phyloP scores from a whole-genome alignment of 2,113 vertebrate species.

The Calonectris borealis region DNA sequence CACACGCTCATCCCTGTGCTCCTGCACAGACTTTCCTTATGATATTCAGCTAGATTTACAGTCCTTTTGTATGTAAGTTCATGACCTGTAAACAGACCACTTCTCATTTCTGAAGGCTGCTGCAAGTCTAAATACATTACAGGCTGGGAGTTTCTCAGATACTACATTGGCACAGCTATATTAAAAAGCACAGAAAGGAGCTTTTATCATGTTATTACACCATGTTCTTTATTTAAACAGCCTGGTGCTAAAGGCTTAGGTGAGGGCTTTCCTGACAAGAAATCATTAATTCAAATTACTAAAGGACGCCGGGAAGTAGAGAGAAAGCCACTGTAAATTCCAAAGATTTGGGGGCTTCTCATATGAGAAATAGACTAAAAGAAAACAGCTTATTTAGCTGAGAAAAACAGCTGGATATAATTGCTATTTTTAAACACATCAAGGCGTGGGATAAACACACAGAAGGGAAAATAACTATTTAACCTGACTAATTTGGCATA shows the following conservation, averaged over 20 bases:
- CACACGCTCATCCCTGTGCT: not conserved
- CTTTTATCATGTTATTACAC: not conserved
- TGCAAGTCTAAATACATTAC: not conserved
- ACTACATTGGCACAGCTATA: not conserved
- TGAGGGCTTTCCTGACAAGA: not conserved
- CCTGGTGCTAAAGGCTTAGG: not conserved
- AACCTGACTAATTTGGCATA: not conserved
- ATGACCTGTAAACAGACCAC: not conserved
- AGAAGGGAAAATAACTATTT: not conserved
- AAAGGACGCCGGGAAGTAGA: not conserved
- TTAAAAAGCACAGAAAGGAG: not conserved
- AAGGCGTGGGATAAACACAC: not conserved
- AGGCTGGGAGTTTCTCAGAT: not conserved
- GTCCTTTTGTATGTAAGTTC: not conserved
- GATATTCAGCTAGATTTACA: not conserved
- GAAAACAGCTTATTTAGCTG: not conserved
- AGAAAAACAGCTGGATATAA: not conserved
- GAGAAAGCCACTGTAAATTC: not conserved
- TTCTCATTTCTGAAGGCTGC: not conserved
- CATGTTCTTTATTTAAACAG: not conserved
- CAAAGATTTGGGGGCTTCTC: not conserved
- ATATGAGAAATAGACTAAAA: not conserved
- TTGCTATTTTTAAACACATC: not conserved
- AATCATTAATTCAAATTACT: not conserved
- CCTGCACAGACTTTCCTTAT: not conserved